Conservation (phyloP, 2,113 vertebrate species). For the Thalassoma bifasciatum region DNA sequence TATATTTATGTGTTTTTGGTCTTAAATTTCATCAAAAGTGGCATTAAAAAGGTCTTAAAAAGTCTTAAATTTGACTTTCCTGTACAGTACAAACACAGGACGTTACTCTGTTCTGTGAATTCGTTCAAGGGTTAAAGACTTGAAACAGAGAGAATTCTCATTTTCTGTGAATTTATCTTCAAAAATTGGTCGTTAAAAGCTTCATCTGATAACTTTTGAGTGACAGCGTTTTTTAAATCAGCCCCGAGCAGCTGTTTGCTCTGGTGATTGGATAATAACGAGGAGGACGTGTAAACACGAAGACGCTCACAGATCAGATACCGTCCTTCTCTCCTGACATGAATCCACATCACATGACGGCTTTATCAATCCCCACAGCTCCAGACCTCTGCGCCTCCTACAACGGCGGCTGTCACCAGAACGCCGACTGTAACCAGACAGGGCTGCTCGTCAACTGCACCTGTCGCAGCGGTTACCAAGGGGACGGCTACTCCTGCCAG, state of each 20-base stretch:
- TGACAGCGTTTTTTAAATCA: no score
- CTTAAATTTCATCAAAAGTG: no score
- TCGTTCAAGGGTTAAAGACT: no score
- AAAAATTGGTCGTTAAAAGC: no score
- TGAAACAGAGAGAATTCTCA: no score
- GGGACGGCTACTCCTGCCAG: constrained; percentile 86
- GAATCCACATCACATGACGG: neutral
- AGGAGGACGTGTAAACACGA: neutral
- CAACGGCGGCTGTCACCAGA: constrained; percentile 85
- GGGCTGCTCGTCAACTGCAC: constrained; percentile 82
- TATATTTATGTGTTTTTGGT: no score
- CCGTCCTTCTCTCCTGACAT: neutral
- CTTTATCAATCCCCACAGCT: constrained; percentile 74
- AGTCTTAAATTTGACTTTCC: no score
- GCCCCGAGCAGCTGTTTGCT: neutral
- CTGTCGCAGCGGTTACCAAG: constrained; percentile 84
- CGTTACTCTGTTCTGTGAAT: no score
- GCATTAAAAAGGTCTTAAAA: no score
- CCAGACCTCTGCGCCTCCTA: constrained; percentile 84
- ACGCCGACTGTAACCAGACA: constrained; percentile 86
- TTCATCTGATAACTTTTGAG: no score
- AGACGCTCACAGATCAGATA: neutral
- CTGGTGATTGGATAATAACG: neutral
- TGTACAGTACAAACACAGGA: no score
- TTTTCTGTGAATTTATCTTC: no score